phyloP scores from a whole-genome alignment of 2,888 invertebrate genomes.

The Chouioia cunea region DNA sequence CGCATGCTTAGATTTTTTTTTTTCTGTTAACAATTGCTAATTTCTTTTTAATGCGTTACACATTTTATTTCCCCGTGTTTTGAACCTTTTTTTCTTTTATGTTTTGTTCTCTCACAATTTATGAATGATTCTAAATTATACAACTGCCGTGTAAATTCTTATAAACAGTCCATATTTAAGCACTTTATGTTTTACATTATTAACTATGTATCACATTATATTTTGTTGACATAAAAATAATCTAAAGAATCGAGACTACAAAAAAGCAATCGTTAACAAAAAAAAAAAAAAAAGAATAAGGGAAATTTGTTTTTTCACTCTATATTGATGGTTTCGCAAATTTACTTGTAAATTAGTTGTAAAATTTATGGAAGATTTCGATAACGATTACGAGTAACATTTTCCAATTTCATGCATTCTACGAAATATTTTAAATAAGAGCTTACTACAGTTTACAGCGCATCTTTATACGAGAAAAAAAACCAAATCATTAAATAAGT shows the following conservation, averaged over 20 bases:
- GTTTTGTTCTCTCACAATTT: no score
- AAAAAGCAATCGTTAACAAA: conserved; percentile 25
- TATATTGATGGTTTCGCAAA: not conserved
- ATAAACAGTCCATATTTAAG: conserved; percentile 19
- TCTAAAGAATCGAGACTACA: not conserved
- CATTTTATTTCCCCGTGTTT: no score
- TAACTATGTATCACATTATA: no score
- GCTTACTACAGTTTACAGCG: no score
- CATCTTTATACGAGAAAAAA: no score
- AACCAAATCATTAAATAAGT: not conserved
- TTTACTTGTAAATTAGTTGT: no score
- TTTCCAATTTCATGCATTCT: no score
- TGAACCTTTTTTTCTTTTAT: not conserved
- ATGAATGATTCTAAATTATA: conserved; percentile 6
- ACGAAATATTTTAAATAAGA: no score
- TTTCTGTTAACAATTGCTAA: conserved; percentile 21
- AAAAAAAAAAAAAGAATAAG: no score
- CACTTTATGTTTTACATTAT: conserved; percentile 5
- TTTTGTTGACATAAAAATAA: not conserved
- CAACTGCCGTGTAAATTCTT: conserved; percentile 24
- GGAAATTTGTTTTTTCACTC: not conserved
- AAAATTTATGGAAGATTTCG: not conserved
- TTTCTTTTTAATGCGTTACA: not conserved
- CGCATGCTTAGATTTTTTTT: conserved; percentile 1
- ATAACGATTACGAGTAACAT: not conserved